Percentiles rank a stretch among this genome's conserved stretches.
phyloP scores from a whole-genome alignment of 2,113 vertebrate genomes.

The Pogonocichla stellata region DNA sequence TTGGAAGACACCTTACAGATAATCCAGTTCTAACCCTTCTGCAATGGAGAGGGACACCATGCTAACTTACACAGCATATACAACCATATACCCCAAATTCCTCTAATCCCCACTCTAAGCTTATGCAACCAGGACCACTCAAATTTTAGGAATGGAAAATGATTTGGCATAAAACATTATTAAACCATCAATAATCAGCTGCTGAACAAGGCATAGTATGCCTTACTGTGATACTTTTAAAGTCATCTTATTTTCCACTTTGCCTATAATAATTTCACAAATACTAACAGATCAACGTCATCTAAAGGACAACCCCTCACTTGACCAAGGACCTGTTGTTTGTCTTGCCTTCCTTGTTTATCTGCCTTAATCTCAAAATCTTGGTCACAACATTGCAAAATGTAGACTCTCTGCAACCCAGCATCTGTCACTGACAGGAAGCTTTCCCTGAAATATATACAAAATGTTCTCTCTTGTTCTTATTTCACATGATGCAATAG shows the following conservation, averaged over 20 bases:
- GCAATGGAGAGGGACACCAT: not conserved
- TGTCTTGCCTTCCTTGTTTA: not conserved
- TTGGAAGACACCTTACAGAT: not conserved
- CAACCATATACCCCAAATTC: not conserved
- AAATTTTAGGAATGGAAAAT: not conserved
- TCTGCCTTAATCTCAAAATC: not conserved
- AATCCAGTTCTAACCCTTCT: not conserved
- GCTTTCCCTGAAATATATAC: slow-evolving; percentile 14
- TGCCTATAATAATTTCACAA: not conserved
- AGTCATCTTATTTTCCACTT: not conserved
- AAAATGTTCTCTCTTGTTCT: slow-evolving; percentile 35
- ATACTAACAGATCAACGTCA: not conserved
- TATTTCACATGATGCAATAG: slow-evolving; percentile 4
- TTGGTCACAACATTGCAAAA: slow-evolving; percentile 26
- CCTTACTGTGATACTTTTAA: not conserved
- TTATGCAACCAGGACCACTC: not conserved
- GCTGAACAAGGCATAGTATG: not conserved
- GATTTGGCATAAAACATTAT: not conserved
- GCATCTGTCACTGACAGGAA: slow-evolving; percentile 27
- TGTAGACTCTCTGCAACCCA: not conserved
- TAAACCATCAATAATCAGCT: not conserved
- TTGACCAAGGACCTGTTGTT: not conserved
- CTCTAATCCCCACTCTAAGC: not conserved
- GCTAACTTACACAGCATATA: not conserved
- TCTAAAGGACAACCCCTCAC: not conserved